Evolutionary conservation across 2,113 vertebrate genomes (phyloP), one percentile per base, ranked within the genome.

Genomic region (Sciurus niger): DNA sequence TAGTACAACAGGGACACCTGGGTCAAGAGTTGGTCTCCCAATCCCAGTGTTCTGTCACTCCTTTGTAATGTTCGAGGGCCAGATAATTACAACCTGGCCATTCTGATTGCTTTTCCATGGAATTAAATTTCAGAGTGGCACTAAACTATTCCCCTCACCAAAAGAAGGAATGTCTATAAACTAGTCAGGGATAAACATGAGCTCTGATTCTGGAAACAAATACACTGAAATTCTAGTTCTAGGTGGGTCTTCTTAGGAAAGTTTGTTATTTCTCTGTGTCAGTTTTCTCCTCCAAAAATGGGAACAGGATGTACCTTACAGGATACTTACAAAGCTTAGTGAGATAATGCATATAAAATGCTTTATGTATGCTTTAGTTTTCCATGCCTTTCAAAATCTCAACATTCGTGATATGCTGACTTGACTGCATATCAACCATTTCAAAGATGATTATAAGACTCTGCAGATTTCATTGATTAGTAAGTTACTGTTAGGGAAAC

Each of bases 361-460:
- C 46, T 65, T 83, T 77, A 24, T 32, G 58, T 97, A 46, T 22
- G 16, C 46, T 65, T 83, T 72, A 30, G 32, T 67, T 97, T 72
- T 67, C 46, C 92, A 40, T 3, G 4, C 34, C 30, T 43, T 83
- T 83, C 70, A 84, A 43, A 73, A 55, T 48, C 55, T 60, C 65
- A 74, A 40, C 9, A 55, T 16, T 32, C 2, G 4, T 68, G n/a
- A 37, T 68, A 63, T 25, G n/a, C 76, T 95, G 60, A 91, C 89
- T 73, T 83, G 79, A 68, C 17, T 22, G 6, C 12, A 6, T 70
- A 10, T 48, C 12, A 84, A 14, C 43, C 65, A 30, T 24, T 84
- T 28, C 34, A 65, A 55, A 80, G 17, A 24, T 16, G 60, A 85
- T 78, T 82, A 24, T 14, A 55, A 25, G 25, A 58, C 63, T 72